Percentiles rank a stretch among this genome's conserved stretches.
phyloP scores from a whole-genome alignment of 2,797 vertebrate species.

The Acanthiza pusilla region DNA sequence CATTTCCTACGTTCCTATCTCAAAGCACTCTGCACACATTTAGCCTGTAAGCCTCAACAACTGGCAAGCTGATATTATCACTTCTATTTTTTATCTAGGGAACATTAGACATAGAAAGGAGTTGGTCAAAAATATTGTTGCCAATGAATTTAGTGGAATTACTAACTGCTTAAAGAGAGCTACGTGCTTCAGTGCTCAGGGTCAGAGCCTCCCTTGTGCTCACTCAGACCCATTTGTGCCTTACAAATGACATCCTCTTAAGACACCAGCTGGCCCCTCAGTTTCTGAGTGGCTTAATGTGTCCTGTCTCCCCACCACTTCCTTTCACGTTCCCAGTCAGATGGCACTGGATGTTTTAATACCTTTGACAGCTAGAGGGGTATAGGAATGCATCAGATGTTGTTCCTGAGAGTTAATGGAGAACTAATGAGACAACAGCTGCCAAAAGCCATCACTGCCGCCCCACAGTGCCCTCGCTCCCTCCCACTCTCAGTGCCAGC shows the following conservation, averaged over 20 bases:
- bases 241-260: background rate
- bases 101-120: background rate
- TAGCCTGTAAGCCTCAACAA: constrained; percentile 41
- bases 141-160: background rate
- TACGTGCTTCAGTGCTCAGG: background rate
- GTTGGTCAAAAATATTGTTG: constrained; percentile 15
- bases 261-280: constrained; percentile 4
- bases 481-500: background rate
- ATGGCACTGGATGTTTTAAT: background rate
- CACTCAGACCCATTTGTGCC: background rate
- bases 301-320: background rate
- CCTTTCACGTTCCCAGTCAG: background rate
- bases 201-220: background rate
- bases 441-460: background rate
- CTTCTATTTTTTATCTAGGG: constrained; percentile 35
- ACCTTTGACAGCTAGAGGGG: background rate
- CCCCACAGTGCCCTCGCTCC: background rate
- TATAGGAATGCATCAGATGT: background rate
- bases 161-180: background rate
- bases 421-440: constrained; percentile 48
- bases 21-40: constrained; percentile 36
- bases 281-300: background rate
- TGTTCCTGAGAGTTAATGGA: background rate
- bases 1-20: constrained; percentile 45
- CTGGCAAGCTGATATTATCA: constrained; percentile 32